Conservation (phyloP, 1,140 invertebrate genomes). For the Zaprionus ghesquierei region DNA sequence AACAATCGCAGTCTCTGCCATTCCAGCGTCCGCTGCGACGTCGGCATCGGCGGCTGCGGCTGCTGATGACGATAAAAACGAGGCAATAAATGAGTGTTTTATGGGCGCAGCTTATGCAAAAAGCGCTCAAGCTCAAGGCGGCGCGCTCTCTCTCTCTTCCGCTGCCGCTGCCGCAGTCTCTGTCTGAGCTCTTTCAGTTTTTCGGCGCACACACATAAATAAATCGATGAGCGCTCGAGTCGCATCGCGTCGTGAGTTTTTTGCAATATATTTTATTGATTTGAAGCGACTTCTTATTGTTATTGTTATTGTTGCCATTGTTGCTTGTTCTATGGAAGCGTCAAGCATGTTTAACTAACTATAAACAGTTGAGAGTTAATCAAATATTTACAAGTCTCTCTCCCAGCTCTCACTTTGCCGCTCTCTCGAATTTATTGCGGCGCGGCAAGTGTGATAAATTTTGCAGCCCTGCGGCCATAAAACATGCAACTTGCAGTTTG, state of each 20-base stretch:
- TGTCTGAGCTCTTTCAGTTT: constrained; percentile 48
- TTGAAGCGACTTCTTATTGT: constrained; percentile 32
- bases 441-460: constrained; percentile 71
- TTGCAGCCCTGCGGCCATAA: constrained; percentile 65
- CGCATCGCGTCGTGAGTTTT: constrained; percentile 40
- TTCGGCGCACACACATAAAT: constrained; percentile 62
- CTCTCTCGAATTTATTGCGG: constrained; percentile 38
- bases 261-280: constrained; percentile 62
- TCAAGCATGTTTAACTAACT: constrained; percentile 27
- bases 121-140: constrained; percentile 39
- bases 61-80: constrained; percentile 27
- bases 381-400: constrained; percentile 16
- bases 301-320: constrained; percentile 3
- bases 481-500: constrained; percentile 65
- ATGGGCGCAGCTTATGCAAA: constrained; percentile 46
- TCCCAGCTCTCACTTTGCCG: neutral
- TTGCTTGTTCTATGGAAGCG: constrained; percentile 27
- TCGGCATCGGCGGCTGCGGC: constrained; percentile 8
- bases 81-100: constrained; percentile 56
- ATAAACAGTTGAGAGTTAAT: constrained; percentile 43
- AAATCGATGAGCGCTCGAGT: constrained; percentile 71
- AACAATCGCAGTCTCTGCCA: constrained; percentile 45
- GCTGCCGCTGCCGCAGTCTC: too few relatives aligned
- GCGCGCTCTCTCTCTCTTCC: constrained; percentile 39
- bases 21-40: too few relatives aligned